Evolutionary conservation across 2,888 invertebrate species (phyloP), one percentile per base, ranked within the genome.

Genomic region (Dascillus cervinus): DNA sequence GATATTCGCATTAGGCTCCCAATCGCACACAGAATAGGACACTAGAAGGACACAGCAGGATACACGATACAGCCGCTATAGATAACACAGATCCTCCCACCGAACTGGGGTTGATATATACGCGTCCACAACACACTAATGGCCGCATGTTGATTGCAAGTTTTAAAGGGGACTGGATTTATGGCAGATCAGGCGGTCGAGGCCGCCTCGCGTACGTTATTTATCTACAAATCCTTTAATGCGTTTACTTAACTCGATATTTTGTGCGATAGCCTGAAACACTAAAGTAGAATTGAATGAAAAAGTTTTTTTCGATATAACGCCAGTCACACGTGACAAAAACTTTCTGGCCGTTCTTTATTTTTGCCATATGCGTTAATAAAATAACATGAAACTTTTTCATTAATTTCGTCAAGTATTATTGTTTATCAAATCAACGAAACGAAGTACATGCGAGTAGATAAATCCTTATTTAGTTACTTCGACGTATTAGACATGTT

Each of bases 81-180:
- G 55, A 54, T 53, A 55, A 54, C 39, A 51, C 43, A 49, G 52
- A 47, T 57, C 56, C 59, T 47, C 56, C 55, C 52, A 53, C 54
- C 47, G 48, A 47, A 48, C 50, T 50, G 42, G 47, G 47, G 51
- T 51, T 59, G 60, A 60, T 59, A 58, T 59, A 60, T 60, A 50
- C 46, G 51, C 55, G 56, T 56, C 55, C 58, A 48, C 50, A 46
- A 53, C 53, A 52, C 58, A 53, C 57, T 60, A 60, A 60, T 59
- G 58, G 60, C 55, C 56, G 57, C 57, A 60, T 60, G 60, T 59
- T 60, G 60, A 60, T 60, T 60, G 60, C 58, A 53, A 55, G 56
- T 59, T 59, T 60, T 60, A 60, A 58, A 58, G 57, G 60, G 56
- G 55, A 47, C 49, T 36, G 40, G 50, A 58, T 58, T 58, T 58